A percentile compares a stretch with the other conserved stretches of the same genome.
Evolutionary conservation across 1,140 invertebrate genomes (phyloP).

Genomic region (Lordiphosa stackelbergi): DNA sequence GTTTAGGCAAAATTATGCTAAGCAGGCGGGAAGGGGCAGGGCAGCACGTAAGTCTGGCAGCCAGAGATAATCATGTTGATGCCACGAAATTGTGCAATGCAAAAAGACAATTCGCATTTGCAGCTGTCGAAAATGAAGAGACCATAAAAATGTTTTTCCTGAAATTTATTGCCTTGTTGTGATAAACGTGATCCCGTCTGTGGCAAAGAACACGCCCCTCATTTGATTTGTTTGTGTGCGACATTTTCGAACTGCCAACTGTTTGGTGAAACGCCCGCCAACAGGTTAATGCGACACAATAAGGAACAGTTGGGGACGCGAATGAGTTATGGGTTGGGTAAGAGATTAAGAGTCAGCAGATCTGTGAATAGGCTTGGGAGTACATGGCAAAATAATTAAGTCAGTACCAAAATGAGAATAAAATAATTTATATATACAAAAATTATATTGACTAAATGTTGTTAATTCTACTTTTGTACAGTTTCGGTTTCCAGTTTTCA

Average conservation of each 20-base stretch:
- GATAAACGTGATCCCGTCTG: constrained; percentile 63
- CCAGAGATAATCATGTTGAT: constrained; percentile 54
- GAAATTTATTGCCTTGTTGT: constrained; percentile 72
- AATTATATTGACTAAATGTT: too few relatives aligned
- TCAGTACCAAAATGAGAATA: too few relatives aligned
- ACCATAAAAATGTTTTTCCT: constrained; percentile 51
- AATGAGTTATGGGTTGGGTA: constrained; percentile 32
- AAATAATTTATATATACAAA: too few relatives aligned
- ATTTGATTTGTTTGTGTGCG: constrained; percentile 56
- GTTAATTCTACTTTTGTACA: too few relatives aligned
- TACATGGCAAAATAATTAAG: too few relatives aligned
- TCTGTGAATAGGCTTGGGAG: too few relatives aligned
- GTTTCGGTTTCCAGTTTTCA: too few relatives aligned
- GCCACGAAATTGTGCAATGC: constrained; percentile 40
- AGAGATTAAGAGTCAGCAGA: constrained; percentile 1
- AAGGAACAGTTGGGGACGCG: constrained; percentile 2
- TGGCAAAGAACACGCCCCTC: constrained; percentile 43
- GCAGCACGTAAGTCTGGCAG: constrained; percentile 23
- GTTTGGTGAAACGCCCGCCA: constrained; percentile 32
- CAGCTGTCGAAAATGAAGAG: constrained; percentile 54
- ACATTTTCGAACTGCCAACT: constrained; percentile 9
- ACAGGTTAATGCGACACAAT: constrained; percentile 61
- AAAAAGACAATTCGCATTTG: constrained; percentile 44
- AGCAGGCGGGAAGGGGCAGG: background rate
- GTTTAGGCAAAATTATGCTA: constrained; percentile 35